Evolutionary conservation across 2,888 invertebrate genomes (phyloP).

Genomic region (Limnephilus marmoratus): DNA sequence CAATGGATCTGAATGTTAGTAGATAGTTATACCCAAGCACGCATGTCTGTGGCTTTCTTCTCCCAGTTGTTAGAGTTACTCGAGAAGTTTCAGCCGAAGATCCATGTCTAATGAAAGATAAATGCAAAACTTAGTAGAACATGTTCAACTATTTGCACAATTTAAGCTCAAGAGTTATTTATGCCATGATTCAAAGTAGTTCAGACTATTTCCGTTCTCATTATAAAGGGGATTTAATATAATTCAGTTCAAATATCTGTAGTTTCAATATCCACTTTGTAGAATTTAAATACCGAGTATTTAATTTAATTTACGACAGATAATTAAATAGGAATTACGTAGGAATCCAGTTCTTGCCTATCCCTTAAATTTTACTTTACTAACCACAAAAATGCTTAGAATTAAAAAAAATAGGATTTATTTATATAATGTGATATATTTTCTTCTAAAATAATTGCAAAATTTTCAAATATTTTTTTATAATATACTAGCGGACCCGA

Average conservation of each 20-base stretch:
- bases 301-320: background rate
- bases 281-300: background rate
- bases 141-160: conserved; percentile 46
- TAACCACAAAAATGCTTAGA: background rate
- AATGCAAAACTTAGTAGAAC: conserved; percentile 42
- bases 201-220: conserved; percentile 23
- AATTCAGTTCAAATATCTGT: background rate
- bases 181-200: conserved; percentile 35
- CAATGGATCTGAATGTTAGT: background rate
- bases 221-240: conserved; percentile 25
- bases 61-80: conserved; percentile 20
- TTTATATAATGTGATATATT: no score
- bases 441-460: no score
- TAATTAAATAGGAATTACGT: background rate
- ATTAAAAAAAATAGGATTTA: no score
- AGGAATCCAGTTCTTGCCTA: background rate
- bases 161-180: conserved; percentile 45
- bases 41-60: conserved; percentile 34
- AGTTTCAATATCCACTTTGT: background rate
- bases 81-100: conserved; percentile 15
- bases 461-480: no score
- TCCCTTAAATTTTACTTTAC: background rate
- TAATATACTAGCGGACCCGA: no score
- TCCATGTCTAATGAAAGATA: conserved; percentile 48
- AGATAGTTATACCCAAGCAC: conserved; percentile 26